A percentile compares a stretch with the other conserved stretches of the same genome.
These are phyloP conservation scores for Crocuta crocuta DNA, from an alignment of 2,113 vertebrate species.

Conservation along the genomic window DNA sequence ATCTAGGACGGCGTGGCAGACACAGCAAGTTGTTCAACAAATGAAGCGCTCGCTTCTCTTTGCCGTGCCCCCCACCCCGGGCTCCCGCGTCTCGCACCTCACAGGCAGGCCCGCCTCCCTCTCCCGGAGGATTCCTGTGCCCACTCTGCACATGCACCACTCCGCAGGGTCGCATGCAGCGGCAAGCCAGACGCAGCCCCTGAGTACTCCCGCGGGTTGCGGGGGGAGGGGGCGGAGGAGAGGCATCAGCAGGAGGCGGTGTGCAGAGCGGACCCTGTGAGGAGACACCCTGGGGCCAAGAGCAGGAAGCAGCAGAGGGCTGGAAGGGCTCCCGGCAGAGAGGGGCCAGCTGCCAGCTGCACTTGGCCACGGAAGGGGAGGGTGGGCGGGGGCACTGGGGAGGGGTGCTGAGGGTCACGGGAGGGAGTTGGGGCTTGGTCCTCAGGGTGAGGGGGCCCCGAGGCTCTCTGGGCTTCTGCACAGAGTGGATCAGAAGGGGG, in stretches of 20 bases:
- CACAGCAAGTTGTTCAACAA: slow-evolving; percentile 6
- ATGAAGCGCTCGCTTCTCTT: not conserved
- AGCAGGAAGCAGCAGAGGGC: not conserved
- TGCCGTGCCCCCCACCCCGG: not conserved
- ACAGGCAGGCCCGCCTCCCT: not conserved
- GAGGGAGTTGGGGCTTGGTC: not conserved
- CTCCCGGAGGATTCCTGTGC: too few relatives aligned
- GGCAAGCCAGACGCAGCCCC: not conserved
- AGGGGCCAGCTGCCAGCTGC: not conserved
- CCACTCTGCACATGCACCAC: not conserved
- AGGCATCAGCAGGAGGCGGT: not conserved
- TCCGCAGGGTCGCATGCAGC: fast-evolving
- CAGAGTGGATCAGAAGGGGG: not conserved
- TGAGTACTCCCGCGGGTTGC: fast-evolving
- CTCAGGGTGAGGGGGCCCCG: not conserved
- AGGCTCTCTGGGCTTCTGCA: not conserved
- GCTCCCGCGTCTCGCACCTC: too few relatives aligned
- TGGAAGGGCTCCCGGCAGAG: not conserved
- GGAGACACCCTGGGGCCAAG: not conserved
- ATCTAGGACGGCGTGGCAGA: fast-evolving
- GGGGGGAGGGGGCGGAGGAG: not conserved
- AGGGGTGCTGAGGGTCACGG: fast-evolving
- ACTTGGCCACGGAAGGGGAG: not conserved
- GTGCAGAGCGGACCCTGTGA: not conserved
- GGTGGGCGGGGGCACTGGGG: not conserved